Evolutionary conservation across 2,113 vertebrate species (phyloP).

Genomic region (Xiphophorus couchianus): DNA sequence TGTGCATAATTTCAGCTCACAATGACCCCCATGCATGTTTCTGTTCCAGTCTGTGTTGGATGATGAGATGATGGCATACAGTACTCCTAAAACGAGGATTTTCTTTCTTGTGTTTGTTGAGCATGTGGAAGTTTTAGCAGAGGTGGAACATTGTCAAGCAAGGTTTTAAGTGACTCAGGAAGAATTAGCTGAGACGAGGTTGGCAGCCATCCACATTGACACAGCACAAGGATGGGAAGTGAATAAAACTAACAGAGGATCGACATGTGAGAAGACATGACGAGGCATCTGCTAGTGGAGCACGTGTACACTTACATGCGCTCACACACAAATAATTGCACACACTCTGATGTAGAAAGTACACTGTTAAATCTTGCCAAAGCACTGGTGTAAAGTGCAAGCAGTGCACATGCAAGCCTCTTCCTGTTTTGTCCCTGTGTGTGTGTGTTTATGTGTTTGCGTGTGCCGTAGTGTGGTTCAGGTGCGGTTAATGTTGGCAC

Average conservation of each 20-base stretch:
- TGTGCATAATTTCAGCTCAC: conserved; percentile 75
- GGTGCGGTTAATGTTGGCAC: conserved; percentile 85
- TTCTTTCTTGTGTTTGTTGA: conserved; percentile 51
- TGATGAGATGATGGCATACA: conserved; percentile 46
- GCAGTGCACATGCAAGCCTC: conserved; percentile 45
- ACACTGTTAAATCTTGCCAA: conserved; percentile 43
- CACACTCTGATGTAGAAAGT: conserved; percentile 34
- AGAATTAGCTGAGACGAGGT: conserved; percentile 58
- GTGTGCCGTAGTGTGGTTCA: conserved; percentile 68
- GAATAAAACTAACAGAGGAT: conserved; percentile 59
- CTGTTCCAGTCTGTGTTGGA: conserved; percentile 53
- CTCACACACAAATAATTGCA: conserved; percentile 22
- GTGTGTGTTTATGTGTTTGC: conserved; percentile 20
- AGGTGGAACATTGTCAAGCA: conserved; percentile 47
- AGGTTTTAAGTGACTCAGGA: conserved; percentile 42
- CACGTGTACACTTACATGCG: conserved; percentile 38
- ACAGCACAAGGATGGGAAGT: conserved; percentile 53
- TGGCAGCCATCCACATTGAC: conserved; percentile 68
- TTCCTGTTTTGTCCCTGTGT: conserved; percentile 59
- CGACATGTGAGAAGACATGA: conserved; percentile 74
- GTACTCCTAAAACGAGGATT: conserved; percentile 41
- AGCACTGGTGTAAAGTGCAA: conserved; percentile 51
- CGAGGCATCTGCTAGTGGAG: conserved; percentile 62
- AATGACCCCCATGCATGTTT: conserved; percentile 63
- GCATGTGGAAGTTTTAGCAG: conserved; percentile 46